Evolutionary conservation across 2,888 invertebrate genomes (phyloP), one percentile per base, ranked within the genome.

Genomic region (Daptonema setosum): DNA sequence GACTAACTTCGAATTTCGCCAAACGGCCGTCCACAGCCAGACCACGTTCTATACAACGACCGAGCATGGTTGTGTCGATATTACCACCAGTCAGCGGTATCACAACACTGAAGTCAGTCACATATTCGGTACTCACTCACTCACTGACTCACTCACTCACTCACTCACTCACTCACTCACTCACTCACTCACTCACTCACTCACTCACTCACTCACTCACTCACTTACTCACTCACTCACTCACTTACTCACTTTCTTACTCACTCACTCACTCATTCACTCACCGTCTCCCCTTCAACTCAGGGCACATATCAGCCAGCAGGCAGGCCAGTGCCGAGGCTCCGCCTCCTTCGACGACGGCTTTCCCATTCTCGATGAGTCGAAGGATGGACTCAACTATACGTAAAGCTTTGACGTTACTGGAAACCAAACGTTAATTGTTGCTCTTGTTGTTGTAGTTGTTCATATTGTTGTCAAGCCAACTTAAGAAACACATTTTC

Each of bases 261-360:
- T n/a, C n/a, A n/a, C n/a, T n/a, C n/a, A n/a, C n/a, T n/a, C n/a
- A n/a, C n/a, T n/a, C n/a, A n/a, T n/a, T n/a, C n/a, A 53, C 48
- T 68, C 63, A 85, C 84, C 79, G 83, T 74, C 86, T 86, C 41
- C 82, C 83, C 63, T 78, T 77, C 17, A 87, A 77, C 64, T 87
- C 85, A 5, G 85, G 81, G 48, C 87, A 74, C 55, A 81, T 78
- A 1, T 84, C 85, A 0, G 83, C 80, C 65, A 88, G 75, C 65
- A 87, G 80, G 28, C 87, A 87, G 0, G 87, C 87, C 17, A 90
- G 74, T 0, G 83, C 83, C 1, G 81, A 79, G 0, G 87, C 87
- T 0, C 87, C 88, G 1, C 86, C 87, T 0, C 88, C 88, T 70
- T 88, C 88, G 25, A 87, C 85, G 20, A 88, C 85, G 63, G 83